phyloP scores from a whole-genome alignment of 2,797 vertebrate genomes.

The Anguilla pacifica region DNA sequence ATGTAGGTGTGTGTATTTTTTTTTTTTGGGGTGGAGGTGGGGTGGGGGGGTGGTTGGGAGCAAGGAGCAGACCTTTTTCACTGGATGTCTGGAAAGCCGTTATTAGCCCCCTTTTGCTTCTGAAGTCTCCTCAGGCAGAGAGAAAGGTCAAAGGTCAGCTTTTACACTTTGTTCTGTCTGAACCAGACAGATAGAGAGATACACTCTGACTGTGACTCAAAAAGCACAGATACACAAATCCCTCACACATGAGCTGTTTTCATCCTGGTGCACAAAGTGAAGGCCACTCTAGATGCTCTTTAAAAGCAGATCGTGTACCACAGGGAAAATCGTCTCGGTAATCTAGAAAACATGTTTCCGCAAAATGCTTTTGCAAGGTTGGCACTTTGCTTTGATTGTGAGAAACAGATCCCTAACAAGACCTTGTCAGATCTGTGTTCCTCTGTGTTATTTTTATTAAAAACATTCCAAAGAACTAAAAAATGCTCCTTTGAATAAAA shows the following conservation, averaged over 20 bases:
- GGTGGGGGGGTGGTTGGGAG: neutral
- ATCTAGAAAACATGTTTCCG: neutral
- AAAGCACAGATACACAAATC: neutral
- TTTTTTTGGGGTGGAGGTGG: too few species aligned
- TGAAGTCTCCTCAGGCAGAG: neutral
- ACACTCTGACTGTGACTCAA: neutral
- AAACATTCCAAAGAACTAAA: neutral
- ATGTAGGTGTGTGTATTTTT: neutral
- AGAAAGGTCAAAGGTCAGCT: constrained; percentile 13
- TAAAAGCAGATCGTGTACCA: neutral
- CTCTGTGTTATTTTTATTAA: neutral
- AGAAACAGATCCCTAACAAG: neutral
- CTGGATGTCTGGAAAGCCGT: constrained; percentile 22
- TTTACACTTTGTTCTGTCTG: constrained; percentile 21
- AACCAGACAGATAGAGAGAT: neutral
- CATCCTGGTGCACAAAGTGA: neutral
- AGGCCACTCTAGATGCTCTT: neutral
- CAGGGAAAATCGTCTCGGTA: neutral
- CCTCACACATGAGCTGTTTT: neutral
- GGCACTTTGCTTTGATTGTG: neutral
- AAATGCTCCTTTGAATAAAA: neutral
- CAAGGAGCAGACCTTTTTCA: constrained; percentile 9
- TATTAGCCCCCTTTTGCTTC: neutral
- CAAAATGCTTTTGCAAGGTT: neutral
- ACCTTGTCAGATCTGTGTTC: neutral